Conservation (phyloP, 2,113 vertebrate species). For the Rhabdomys dilectus region DNA sequence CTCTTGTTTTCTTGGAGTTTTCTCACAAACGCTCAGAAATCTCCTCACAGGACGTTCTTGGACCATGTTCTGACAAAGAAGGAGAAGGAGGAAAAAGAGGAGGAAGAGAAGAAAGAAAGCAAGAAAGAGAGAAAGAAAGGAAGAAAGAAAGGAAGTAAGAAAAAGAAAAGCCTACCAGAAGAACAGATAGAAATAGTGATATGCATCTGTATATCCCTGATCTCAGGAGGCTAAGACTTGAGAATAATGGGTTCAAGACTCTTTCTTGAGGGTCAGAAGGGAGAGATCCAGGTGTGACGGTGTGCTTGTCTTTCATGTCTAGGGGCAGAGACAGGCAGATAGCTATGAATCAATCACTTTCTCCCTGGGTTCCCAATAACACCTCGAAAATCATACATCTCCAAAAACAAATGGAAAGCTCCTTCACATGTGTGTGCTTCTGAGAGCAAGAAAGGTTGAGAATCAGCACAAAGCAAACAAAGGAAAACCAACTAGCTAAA, state of each 20-base stretch:
- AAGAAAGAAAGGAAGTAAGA: too few species aligned
- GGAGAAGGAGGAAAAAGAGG: too few species aligned
- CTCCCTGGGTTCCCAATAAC: slow-evolving; percentile 24
- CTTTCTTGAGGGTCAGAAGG: not conserved
- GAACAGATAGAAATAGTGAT: not conserved
- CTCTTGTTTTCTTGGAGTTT: not conserved
- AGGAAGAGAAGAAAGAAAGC: not conserved
- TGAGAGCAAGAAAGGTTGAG: not conserved
- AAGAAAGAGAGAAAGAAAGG: not conserved
- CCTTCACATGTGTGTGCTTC: not conserved
- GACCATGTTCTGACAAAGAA: not conserved
- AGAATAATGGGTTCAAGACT: not conserved
- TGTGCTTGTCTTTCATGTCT: not conserved
- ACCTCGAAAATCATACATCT: slow-evolving; percentile 22
- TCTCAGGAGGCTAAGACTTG: not conserved
- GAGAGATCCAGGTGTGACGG: not conserved
- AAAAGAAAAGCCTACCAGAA: not conserved
- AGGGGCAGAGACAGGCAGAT: not conserved
- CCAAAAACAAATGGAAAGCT: not conserved
- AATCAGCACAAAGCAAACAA: not conserved
- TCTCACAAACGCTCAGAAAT: not conserved
- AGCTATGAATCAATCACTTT: slow-evolving; percentile 1
- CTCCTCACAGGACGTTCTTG: not conserved
- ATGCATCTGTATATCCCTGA: not conserved
- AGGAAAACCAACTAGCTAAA: not conserved